A percentile compares a stretch with the other conserved stretches of the same genome.
These are phyloP conservation scores for Gymnosoma rotundatum DNA, from an alignment of 2,888 invertebrate genomes.

Conservation along the genomic window DNA sequence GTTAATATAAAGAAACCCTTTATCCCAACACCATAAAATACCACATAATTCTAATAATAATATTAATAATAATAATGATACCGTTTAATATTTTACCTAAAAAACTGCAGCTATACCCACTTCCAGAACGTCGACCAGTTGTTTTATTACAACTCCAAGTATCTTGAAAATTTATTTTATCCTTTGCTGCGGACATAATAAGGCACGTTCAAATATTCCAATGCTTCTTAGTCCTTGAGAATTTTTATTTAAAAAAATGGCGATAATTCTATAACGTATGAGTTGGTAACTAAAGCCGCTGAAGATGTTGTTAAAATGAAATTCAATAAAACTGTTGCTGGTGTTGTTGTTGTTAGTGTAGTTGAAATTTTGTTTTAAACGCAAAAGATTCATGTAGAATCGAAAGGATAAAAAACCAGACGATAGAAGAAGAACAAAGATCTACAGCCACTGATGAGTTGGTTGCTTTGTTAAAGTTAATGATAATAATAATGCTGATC, in stretches of 20 bases:
- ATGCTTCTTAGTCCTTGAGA: neutral
- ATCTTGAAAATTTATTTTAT: constrained; percentile 81
- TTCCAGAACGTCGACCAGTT: constrained; percentile 81
- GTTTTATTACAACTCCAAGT: constrained; percentile 82
- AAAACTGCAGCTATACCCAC: constrained; percentile 82
- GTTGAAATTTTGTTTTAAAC: constrained; percentile 41
- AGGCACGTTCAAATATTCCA: too few relatives aligned
- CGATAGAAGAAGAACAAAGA: constrained; percentile 6
- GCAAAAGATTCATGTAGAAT: constrained; percentile 62
- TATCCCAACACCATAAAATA: neutral
- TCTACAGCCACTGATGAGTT: neutral
- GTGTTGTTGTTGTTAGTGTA: constrained; percentile 6
- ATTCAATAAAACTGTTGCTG: constrained; percentile 35
- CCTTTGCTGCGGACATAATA: constrained; percentile 75
- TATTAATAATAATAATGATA: constrained; percentile 34
- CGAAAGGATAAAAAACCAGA: constrained; percentile 11
- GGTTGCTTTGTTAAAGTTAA: constrained; percentile 19
- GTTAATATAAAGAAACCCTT: too few relatives aligned
- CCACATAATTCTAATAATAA: constrained; percentile 18
- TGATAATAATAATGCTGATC: constrained; percentile 21
- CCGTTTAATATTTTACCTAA: constrained; percentile 77
- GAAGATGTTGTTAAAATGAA: constrained; percentile 65
- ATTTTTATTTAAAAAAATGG: neutral
- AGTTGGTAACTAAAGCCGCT: constrained; percentile 26
- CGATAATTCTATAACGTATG: neutral